A percentile compares a stretch with the other conserved stretches of the same genome.
Evolutionary conservation across 2,113 vertebrate species (phyloP).

Genomic region (Sus scrofa): DNA sequence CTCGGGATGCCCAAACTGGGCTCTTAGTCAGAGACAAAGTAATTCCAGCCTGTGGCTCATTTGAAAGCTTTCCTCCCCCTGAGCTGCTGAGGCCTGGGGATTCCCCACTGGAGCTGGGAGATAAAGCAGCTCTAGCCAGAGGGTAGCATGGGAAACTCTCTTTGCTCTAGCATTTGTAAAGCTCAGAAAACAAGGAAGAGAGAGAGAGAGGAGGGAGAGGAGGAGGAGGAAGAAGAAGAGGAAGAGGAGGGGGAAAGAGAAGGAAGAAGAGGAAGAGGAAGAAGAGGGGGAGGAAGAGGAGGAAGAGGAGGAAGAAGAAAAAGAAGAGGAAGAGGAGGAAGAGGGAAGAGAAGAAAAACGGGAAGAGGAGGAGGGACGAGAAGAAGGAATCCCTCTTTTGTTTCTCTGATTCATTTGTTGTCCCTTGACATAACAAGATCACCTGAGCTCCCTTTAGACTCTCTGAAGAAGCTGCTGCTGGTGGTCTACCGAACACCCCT

Average conservation of each 20-base stretch:
- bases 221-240: no score
- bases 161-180: not conserved
- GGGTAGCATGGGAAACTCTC: not conserved
- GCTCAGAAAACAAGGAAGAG: not conserved
- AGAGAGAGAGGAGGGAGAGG: not conserved
- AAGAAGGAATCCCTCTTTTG: not conserved
- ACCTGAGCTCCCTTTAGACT: not conserved
- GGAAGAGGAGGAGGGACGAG: no score
- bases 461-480: not conserved
- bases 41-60: not conserved
- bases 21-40: not conserved
- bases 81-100: not conserved
- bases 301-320: not conserved
- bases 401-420: not conserved
- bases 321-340: no score
- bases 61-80: not conserved
- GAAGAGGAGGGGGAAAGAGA: not conserved
- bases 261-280: no score
- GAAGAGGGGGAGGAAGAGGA: no score
- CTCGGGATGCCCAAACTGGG: not conserved
- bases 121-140: not conserved
- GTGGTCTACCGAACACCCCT: not conserved
- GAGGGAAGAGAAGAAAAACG: no score
- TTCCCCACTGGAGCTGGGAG: not conserved
- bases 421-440: not conserved